These are phyloP conservation scores for Oxygymnocypris stewartii DNA, from an alignment of 2,113 vertebrate species.

Conservation along the genomic window DNA sequence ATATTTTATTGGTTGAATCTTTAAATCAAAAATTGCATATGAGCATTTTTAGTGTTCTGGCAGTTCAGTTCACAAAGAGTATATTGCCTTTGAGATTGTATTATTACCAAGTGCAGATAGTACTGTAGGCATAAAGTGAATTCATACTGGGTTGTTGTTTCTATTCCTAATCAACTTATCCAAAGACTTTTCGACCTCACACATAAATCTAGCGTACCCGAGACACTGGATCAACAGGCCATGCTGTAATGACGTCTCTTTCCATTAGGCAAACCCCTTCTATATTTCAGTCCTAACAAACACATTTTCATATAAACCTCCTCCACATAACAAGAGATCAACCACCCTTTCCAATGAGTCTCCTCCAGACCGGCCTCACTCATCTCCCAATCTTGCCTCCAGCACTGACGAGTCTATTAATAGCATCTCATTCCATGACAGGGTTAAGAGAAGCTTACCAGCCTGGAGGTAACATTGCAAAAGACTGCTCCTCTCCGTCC, in stretches of 20 bases:
- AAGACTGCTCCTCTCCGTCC: conserved; percentile 16
- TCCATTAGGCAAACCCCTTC: conserved; percentile 7
- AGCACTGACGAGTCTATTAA: conserved; percentile 48
- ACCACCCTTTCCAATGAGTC: conserved; percentile 1
- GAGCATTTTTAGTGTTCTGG: background rate
- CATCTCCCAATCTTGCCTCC: conserved; percentile 32
- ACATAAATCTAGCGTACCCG: background rate
- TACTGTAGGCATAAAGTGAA: background rate
- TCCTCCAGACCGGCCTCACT: conserved; percentile 21
- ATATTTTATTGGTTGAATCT: background rate
- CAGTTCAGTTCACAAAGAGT: background rate
- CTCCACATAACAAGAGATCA: background rate
- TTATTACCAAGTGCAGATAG: background rate
- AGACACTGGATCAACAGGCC: background rate
- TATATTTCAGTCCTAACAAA: background rate
- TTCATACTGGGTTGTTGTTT: conserved; percentile 5
- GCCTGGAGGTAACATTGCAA: conserved; percentile 52
- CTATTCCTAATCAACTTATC: conserved; percentile 36
- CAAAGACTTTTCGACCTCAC: conserved; percentile 32
- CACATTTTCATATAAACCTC: conserved; percentile 19
- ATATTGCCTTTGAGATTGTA: background rate
- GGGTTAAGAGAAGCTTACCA: conserved; percentile 52
- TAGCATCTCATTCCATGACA: conserved; percentile 52
- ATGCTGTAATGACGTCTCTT: conserved; percentile 11
- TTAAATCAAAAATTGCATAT: background rate